Conservation (phyloP, 2,113 vertebrate genomes). For the Carassius carassius region DNA sequence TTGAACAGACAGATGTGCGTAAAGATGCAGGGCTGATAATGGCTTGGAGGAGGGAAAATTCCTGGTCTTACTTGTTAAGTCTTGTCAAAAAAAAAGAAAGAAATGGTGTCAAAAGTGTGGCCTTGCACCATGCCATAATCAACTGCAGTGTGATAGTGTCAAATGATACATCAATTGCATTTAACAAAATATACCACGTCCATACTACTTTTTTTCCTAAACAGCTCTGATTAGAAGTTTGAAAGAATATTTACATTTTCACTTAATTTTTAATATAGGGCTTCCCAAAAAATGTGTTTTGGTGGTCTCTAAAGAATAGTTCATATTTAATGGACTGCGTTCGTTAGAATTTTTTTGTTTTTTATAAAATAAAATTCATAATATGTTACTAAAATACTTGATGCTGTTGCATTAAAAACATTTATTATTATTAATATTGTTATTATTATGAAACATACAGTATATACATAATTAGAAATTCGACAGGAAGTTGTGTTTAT, state of each 20-base stretch:
- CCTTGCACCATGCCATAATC: neutral
- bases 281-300: no score
- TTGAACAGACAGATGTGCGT: slow-evolving; percentile 22
- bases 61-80: slow-evolving; percentile 22
- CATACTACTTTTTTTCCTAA: neutral
- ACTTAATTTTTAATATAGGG: no score
- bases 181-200: neutral
- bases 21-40: slow-evolving; percentile 33
- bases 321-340: no score
- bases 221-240: neutral
- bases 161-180: neutral
- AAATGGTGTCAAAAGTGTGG: slow-evolving; percentile 11
- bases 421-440: no score
- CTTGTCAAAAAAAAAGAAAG: neutral
- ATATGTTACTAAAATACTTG: neutral
- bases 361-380: no score
- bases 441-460: neutral
- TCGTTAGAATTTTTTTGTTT: no score
- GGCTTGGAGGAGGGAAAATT: slow-evolving; percentile 15
- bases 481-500: no score
- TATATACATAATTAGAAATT: no score
- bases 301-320: neutral
- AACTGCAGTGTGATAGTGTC: neutral
- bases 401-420: neutral
- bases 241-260: neutral